Evolutionary conservation across 2,113 vertebrate species (phyloP), one percentile per base, ranked within the genome.

Genomic region (Sitta europaea): DNA sequence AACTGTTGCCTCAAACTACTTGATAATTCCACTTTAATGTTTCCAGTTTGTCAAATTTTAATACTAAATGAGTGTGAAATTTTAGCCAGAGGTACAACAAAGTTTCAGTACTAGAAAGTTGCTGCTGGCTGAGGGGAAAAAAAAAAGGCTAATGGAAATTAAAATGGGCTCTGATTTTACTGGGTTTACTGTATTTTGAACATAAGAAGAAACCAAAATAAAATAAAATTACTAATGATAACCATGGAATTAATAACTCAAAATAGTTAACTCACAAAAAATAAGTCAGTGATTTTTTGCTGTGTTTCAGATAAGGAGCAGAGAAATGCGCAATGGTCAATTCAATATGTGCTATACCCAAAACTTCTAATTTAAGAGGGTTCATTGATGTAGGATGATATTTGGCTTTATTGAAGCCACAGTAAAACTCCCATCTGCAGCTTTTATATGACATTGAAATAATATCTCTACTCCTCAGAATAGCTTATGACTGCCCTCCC

Each of bases 51-150:
- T 71, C 68, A 74, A 82, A 88, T 90, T 92, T 93, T 84, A 92
- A 58, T 92, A 92, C 25, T 88, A 95, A 94, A 77, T 90, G 14
- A 84, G 71, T 90, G 43, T 90, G 82, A 90, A 96, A 93, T 86
- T 92, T 84, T 78, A 93, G 79, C 67, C 72, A 65, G 88, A 84
- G 61, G 70, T 81, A 86, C 88, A 88, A 16, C 21, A 88, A 82
- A 84, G 28, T 90, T 94, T 95, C 59, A 67, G 20, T 12, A 70
- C 25, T 28, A 65, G 28, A 65, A 90, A 77, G 18, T 25, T 88
- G 14, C 31, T 88, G 36, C 9, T 88, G 45, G 9, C 12, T 67
- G 72, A 71, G 9, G 20, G 35, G 11, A 3, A 6, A 15, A 33
- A 73, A 35, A 73, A 84, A 70, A 53, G 1, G 19, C 16, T 36